These are phyloP conservation scores for Heterochromis multidens DNA, from an alignment of 2,113 vertebrate genomes.

Conservation along the genomic window DNA sequence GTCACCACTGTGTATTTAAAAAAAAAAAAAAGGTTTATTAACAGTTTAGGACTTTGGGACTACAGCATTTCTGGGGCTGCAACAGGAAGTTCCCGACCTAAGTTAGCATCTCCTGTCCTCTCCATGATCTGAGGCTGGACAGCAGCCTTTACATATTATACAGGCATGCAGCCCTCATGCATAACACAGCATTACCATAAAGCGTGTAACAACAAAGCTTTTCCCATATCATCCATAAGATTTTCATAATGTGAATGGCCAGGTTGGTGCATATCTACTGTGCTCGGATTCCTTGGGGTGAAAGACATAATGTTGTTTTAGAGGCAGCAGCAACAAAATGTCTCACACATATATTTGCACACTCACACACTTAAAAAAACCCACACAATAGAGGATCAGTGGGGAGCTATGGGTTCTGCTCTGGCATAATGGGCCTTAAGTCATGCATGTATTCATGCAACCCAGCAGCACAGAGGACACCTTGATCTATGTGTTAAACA, in stretches of 20 bases:
- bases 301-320: constrained; percentile 14
- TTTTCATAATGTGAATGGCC: constrained; percentile 29
- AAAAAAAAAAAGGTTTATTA: no score
- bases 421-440: constrained; percentile 40
- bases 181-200: constrained; percentile 9
- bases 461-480: constrained; percentile 38
- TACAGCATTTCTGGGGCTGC: no score
- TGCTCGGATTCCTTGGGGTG: neutral
- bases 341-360: neutral
- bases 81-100: neutral
- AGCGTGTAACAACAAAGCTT: constrained; percentile 1
- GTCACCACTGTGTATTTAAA: no score
- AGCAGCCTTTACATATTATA: neutral
- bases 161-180: constrained; percentile 1
- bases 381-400: neutral
- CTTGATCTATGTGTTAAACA: constrained; percentile 33
- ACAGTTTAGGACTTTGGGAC: no score
- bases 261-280: neutral
- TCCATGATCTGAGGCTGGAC: neutral
- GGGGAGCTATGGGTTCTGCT: constrained; percentile 18
- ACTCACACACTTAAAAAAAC: neutral
- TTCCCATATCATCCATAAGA: constrained; percentile 28
- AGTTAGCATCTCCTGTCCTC: neutral
- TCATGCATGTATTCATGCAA: constrained; percentile 59
- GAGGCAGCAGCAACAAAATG: neutral